A percentile compares a stretch with the other conserved stretches of the same genome.
Evolutionary conservation across 2,888 invertebrate species (phyloP).

Genomic region (Mythimna albipuncta): DNA sequence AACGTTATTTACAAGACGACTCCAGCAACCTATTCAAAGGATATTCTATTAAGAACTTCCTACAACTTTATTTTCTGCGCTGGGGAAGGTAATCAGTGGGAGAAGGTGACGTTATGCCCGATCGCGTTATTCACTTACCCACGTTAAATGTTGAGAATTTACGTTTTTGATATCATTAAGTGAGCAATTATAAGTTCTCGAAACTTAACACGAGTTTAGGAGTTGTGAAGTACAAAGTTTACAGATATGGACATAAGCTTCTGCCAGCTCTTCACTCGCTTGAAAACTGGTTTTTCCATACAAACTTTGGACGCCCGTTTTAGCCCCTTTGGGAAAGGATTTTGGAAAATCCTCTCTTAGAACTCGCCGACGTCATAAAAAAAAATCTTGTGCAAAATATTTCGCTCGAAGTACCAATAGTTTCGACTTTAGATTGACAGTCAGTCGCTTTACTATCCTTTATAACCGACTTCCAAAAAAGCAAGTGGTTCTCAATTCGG

Average conservation of each 20-base stretch:
- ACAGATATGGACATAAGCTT: conserved; percentile 23
- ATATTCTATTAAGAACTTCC: conserved; percentile 76
- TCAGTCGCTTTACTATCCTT: too few species aligned
- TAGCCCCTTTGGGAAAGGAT: too few species aligned
- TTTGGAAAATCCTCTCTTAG: too few species aligned
- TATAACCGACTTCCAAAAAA: too few species aligned
- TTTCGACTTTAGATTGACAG: too few species aligned
- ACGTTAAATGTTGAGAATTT: conserved; percentile 49
- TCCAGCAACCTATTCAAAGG: conserved; percentile 72
- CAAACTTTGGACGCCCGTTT: too few species aligned
- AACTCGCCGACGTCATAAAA: too few species aligned
- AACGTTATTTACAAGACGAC: conserved; percentile 76
- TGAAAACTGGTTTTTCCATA: too few species aligned
- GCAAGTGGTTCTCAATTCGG: too few species aligned
- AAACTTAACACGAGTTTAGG: conserved; percentile 32
- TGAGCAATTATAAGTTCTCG: conserved; percentile 59
- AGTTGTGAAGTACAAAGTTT: conserved; percentile 51
- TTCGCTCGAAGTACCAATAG: too few species aligned
- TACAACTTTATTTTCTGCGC: conserved; percentile 73
- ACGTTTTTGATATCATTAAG: conserved; percentile 58
- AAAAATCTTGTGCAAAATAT: too few species aligned
- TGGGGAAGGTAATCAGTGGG: conserved; percentile 67
- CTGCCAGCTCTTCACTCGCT: too few species aligned
- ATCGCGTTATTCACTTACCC: conserved; percentile 49
- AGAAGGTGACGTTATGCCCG: conserved; percentile 50